Percentiles rank a stretch among this genome's conserved stretches.
These are phyloP conservation scores for Cygnus olor DNA, from an alignment of 2,797 vertebrate species.

Conservation along the genomic window DNA sequence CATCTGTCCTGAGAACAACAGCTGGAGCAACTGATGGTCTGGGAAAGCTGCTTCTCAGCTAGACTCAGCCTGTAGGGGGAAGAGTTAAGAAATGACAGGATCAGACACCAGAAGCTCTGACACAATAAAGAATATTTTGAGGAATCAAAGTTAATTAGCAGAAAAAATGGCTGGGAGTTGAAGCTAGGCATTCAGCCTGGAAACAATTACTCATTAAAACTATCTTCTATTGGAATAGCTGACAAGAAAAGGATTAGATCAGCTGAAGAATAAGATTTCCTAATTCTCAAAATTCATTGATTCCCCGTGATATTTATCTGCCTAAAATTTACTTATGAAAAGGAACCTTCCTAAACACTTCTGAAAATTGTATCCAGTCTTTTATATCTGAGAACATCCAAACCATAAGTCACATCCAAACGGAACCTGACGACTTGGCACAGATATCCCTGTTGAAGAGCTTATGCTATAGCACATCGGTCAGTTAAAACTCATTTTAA, in stretches of 20 bases:
- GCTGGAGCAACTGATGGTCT: background rate
- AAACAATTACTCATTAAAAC: background rate
- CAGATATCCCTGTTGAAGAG: background rate
- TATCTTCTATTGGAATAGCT: background rate
- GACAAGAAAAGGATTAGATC: background rate
- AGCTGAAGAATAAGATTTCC: background rate
- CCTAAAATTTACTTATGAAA: background rate
- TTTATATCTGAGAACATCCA: background rate
- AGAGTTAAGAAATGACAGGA: background rate
- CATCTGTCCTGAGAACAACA: background rate
- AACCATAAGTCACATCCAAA: background rate
- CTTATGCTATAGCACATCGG: background rate
- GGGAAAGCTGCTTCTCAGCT: background rate
- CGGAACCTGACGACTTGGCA: background rate
- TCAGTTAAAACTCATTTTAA: background rate
- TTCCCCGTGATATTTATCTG: background rate
- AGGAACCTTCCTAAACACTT: background rate
- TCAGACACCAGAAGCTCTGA: background rate
- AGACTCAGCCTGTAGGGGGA: background rate
- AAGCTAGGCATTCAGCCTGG: background rate
- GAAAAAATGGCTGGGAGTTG: background rate
- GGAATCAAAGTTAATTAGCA: background rate
- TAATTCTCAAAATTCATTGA: background rate
- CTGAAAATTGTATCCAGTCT: background rate
- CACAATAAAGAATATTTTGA: background rate